Base-by-base conservation (phyloP, 1,140 invertebrate species). In the Megathymus violae region DNA sequence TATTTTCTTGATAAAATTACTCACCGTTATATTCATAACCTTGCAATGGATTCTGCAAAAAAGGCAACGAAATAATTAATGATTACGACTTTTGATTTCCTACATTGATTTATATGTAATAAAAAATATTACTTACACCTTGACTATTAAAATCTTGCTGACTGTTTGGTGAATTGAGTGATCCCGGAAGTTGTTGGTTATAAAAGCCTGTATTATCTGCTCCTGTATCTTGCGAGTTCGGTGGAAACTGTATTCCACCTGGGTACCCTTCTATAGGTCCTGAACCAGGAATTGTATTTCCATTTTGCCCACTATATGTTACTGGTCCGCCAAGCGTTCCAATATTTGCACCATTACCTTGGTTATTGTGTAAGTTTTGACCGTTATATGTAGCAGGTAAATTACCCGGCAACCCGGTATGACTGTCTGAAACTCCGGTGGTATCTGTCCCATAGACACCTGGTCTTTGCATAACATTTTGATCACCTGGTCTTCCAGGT, bases 1-100 rank as follows among this genome's bases (percentile, higher is more conserved):
- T n/a, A n/a, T n/a, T n/a, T n/a, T n/a, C n/a, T n/a, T n/a, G n/a
- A n/a, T n/a, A n/a, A 52, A 34, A 9, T 17, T 64, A 34, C 68
- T 68, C 66, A 75, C 77, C 69, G 54, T 59, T 64, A 22, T 75
- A 71, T 13, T 47, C 51, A 3, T 48, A 51, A 15, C 62, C 68
- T 48, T 58, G 56, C 31, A 36, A 41, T 22, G 48, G 0, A 16
- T 22, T 61, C 78, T 81, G 67, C n/a, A 74, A 80, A 34, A 64
- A 17, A 46, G 66, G 14, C 50, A 22, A 62, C n/a, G n/a, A n/a
- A n/a, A n/a, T n/a, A n/a, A n/a, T n/a, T n/a, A n/a, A n/a, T n/a
- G n/a, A n/a, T n/a, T n/a, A n/a, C n/a, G n/a, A n/a, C n/a, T n/a
- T n/a, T n/a, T n/a, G n/a, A n/a, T n/a, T n/a, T n/a, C n/a, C n/a